Evolutionary conservation across 2,113 vertebrate species (phyloP).

Genomic region (Podarcis muralis): DNA sequence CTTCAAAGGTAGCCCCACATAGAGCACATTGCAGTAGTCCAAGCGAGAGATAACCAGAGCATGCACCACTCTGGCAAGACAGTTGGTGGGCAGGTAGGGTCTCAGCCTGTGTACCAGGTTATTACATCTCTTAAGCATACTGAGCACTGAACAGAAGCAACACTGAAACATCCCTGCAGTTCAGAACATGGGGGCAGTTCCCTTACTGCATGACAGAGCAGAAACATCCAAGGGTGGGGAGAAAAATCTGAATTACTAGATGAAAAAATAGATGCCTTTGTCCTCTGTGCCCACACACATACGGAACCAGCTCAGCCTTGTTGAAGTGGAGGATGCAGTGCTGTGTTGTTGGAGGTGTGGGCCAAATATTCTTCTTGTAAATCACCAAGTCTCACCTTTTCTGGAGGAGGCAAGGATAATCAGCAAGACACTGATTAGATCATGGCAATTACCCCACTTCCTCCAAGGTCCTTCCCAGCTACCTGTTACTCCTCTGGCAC

Average conservation of each 20-base stretch:
- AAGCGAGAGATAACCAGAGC: too few species aligned
- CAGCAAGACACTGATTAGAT: neutral
- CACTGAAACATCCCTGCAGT: neutral
- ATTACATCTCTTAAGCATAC: too few species aligned
- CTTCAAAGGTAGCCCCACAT: too few species aligned
- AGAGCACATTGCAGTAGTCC: too few species aligned
- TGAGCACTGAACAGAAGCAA: neutral
- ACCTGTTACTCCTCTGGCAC: neutral
- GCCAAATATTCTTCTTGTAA: neutral
- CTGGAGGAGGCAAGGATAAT: neutral
- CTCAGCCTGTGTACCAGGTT: too few species aligned
- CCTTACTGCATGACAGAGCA: neutral
- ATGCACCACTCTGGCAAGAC: too few species aligned
- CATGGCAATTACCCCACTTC: neutral
- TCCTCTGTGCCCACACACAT: neutral
- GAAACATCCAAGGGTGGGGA: neutral
- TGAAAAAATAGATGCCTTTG: neutral
- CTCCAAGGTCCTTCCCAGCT: neutral
- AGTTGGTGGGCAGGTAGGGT: too few species aligned
- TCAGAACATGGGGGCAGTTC: neutral
- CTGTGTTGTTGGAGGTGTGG: neutral
- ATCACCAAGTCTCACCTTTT: neutral
- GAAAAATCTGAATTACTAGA: neutral
- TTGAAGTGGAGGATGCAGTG: neutral
- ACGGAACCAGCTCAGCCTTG: neutral